Evolutionary conservation across 2,797 vertebrate species (phyloP).

Genomic region (Triplophysa bombifrons): DNA sequence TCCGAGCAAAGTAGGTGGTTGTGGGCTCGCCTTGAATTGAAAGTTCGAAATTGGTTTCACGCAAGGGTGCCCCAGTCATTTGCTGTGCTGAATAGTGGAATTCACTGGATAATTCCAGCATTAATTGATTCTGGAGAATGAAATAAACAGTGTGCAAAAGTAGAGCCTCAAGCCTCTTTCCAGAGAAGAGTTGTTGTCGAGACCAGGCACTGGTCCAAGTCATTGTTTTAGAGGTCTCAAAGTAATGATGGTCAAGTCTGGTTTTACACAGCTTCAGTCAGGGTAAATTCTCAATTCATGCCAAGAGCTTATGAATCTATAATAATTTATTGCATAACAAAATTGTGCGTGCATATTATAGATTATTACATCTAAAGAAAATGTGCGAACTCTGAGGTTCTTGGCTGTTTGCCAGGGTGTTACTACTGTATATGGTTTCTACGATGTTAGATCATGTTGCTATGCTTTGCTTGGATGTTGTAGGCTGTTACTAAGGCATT

Average conservation of each 20-base stretch:
- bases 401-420: neutral
- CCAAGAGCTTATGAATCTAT: neutral
- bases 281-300: neutral
- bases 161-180: conserved; percentile 54
- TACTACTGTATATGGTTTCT: neutral
- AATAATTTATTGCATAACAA: neutral
- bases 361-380: neutral
- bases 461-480: neutral
- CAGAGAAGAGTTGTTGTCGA: conserved; percentile 30
- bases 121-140: conserved; percentile 79
- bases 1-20: conserved; percentile 66
- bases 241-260: conserved; percentile 3
- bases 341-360: neutral
- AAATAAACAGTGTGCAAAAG: conserved; percentile 76
- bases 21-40: conserved; percentile 64
- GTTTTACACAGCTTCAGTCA: neutral
- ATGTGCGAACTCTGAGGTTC: neutral
- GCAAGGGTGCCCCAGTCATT: conserved; percentile 76
- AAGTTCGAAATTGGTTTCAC: conserved; percentile 78
- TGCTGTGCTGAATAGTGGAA: conserved; percentile 72
- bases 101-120: conserved; percentile 76
- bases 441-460: neutral
- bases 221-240: conserved; percentile 5
- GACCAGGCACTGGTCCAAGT: conserved; percentile 27
- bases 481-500: neutral